Percentiles rank a stretch among this genome's conserved stretches.
Evolutionary conservation across 2,797 vertebrate genomes (phyloP).

Genomic region (Hirundo rustica): DNA sequence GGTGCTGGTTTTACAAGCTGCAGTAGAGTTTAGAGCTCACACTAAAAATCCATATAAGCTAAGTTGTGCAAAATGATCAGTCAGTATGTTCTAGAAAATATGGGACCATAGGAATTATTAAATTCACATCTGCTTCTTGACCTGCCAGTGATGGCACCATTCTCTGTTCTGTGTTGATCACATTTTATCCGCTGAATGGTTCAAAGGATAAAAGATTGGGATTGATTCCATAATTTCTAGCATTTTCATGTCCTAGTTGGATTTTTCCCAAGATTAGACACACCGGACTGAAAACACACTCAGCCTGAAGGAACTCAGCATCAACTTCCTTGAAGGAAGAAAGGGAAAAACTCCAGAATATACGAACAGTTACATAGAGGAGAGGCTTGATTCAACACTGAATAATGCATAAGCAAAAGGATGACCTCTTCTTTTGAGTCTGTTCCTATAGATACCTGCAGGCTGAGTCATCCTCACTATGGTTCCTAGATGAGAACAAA

Average conservation of each 20-base stretch:
- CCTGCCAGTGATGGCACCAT: neutral
- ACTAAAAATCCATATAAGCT: neutral
- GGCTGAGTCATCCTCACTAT: neutral
- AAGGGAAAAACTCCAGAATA: neutral
- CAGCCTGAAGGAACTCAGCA: neutral
- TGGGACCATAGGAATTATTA: neutral
- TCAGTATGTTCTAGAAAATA: neutral
- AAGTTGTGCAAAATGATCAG: neutral
- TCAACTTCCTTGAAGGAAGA: neutral
- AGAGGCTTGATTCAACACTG: neutral
- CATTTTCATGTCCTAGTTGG: neutral
- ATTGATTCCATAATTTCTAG: neutral
- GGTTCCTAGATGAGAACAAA: neutral
- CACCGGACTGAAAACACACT: neutral
- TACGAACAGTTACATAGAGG: neutral
- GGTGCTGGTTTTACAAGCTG: neutral
- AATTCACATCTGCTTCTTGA: neutral
- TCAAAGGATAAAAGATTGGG: neutral
- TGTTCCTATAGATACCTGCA: neutral
- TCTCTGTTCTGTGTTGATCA: neutral
- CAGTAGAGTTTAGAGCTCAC: neutral
- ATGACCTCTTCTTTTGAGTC: neutral
- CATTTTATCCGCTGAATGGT: neutral
- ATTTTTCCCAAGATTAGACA: neutral
- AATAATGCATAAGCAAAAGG: neutral